Conservation (phyloP, 92 coral and sea anemone species). For the Actinernus sp. region DNA sequence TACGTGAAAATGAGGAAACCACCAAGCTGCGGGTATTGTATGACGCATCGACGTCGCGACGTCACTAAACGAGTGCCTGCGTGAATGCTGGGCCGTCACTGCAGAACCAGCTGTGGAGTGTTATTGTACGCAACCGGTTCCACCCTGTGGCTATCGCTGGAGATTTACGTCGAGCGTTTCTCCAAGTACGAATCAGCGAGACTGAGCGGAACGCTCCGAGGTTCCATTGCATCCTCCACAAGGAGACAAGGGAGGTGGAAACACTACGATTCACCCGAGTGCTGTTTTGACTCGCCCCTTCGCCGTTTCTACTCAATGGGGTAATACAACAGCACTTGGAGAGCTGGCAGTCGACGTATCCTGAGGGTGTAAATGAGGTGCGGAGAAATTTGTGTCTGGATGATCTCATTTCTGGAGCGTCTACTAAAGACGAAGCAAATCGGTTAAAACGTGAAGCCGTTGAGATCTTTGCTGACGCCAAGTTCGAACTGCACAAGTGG, state of each 20-base stretch:
- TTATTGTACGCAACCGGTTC: conserved; percentile 11
- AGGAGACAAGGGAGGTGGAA: conserved; percentile 2
- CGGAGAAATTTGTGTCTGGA: conserved; percentile 18
- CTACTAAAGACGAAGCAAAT: no score
- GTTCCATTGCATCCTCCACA: conserved; percentile 19
- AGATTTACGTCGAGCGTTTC: conserved; percentile 19
- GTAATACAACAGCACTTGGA: conserved; percentile 18
- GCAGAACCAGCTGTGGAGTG: conserved; percentile 20
- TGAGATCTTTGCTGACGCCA: conserved; percentile 38
- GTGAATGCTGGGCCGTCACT: conserved; percentile 20
- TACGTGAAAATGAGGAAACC: conserved; percentile 56
- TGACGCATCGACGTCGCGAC: conserved; percentile 61
- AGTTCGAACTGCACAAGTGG: conserved; percentile 42
- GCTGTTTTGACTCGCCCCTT: conserved; percentile 15
- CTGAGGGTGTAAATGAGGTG: conserved; percentile 3
- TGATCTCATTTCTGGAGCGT: conserved; percentile 17
- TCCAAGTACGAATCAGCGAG: conserved; percentile 7
- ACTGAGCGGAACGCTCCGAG: conserved; percentile 12
- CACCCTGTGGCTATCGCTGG: conserved; percentile 27
- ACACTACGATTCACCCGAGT: conserved; percentile 25
- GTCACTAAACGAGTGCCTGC: conserved; percentile 20
- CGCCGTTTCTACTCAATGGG: conserved; percentile 22
- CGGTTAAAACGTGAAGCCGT: conserved; percentile 39
- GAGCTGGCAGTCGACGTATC: conserved; percentile 1
- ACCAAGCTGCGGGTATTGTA: conserved; percentile 67